Evolutionary conservation across 2,888 invertebrate species (phyloP).

Genomic region (Ariolimax columbianus): DNA sequence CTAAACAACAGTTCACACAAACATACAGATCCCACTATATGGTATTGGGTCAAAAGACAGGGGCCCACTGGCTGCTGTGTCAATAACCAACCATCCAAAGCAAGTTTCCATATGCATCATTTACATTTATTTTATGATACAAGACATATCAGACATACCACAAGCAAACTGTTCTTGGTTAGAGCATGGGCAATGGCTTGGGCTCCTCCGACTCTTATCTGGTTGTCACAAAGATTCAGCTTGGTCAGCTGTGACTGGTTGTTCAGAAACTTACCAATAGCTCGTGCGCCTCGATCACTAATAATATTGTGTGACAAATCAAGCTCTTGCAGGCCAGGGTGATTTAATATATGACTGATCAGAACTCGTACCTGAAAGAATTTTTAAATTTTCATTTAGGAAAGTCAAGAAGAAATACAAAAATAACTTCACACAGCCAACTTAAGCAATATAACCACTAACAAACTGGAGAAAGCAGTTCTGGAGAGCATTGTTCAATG

Average conservation of each 20-base stretch:
- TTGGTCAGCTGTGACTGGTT: conserved; percentile 76
- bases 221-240: conserved; percentile 76
- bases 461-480: too few species aligned
- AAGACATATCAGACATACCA: conserved; percentile 41
- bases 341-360: conserved; percentile 78
- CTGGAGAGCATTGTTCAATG: too few species aligned
- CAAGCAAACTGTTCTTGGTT: conserved; percentile 76
- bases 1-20: too few species aligned
- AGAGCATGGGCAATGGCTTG: conserved; percentile 79
- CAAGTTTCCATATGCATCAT: too few species aligned
- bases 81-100: too few species aligned
- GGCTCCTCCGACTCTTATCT: conserved; percentile 76
- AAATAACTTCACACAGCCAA: not conserved
- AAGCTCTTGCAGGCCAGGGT: conserved; percentile 75
- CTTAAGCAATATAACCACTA: too few species aligned
- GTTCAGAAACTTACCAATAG: conserved; percentile 79
- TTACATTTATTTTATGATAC: too few species aligned
- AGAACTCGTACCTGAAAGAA: conserved; percentile 69
- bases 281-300: conserved; percentile 78
- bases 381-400: not conserved
- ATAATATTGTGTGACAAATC: conserved; percentile 79
- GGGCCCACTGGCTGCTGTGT: too few species aligned
- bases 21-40: too few species aligned
- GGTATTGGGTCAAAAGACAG: too few species aligned
- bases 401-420: not conserved